A percentile compares a stretch with the other conserved stretches of the same genome.
These are phyloP conservation scores for Monoplex corrugatus DNA, from an alignment of 2,888 invertebrate genomes.

Conservation along the genomic window DNA sequence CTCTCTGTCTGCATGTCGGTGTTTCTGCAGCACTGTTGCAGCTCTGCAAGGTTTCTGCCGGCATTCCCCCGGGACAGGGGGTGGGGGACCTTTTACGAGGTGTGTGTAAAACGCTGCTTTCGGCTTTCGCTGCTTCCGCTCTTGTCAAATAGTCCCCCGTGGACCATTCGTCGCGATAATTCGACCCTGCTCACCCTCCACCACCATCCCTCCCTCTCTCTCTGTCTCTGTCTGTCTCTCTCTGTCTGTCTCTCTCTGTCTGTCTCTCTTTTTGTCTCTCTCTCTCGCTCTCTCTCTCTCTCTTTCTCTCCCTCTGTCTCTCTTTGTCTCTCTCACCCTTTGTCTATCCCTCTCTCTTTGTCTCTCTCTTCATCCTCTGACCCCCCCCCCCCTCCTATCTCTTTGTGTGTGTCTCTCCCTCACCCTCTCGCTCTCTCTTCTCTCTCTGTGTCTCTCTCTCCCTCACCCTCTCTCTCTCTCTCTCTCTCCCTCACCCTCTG, in stretches of 20 bases:
- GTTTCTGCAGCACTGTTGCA: too few species aligned
- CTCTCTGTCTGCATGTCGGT: too few species aligned
- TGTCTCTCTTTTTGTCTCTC: constrained; percentile 24
- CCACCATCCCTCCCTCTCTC: too few species aligned
- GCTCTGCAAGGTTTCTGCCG: too few species aligned
- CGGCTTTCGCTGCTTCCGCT: too few species aligned
- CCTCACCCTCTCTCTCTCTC: constrained; percentile 25
- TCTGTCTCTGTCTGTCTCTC: background rate
- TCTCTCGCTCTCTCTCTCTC: constrained; percentile 27
- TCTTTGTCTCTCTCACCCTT: constrained; percentile 3
- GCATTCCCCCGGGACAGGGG: too few species aligned
- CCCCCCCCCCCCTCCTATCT: constrained; percentile 20
- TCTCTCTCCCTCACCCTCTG: too few species aligned
- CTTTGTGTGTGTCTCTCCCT: background rate
- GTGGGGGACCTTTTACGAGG: too few species aligned
- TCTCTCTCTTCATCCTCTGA: constrained; percentile 38
- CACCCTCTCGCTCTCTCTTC: background rate
- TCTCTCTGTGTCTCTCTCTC: too few species aligned
- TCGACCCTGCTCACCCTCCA: background rate
- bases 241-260: constrained; percentile 45
- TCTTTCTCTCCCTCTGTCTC: constrained; percentile 20
- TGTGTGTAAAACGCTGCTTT: too few species aligned
- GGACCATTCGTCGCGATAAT: too few species aligned
- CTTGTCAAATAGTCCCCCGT: too few species aligned
- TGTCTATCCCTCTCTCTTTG: background rate